A percentile compares a stretch with the other conserved stretches of the same genome.
Conservation (phyloP, 2,113 vertebrate species). For the Mobula hypostoma region DNA sequence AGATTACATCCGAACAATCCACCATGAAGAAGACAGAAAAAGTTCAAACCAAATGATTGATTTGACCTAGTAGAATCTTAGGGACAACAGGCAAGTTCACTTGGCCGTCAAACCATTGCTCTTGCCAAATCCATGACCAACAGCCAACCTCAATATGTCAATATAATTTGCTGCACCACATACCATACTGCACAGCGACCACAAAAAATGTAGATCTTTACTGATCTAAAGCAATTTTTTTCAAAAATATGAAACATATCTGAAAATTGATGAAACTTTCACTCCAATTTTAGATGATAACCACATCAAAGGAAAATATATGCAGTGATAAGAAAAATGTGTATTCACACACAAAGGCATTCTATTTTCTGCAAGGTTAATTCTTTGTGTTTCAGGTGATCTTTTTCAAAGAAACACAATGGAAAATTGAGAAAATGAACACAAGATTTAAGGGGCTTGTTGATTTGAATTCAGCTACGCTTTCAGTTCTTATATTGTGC, state of each 20-base stretch:
- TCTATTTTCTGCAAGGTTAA: background rate
- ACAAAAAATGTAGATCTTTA: background rate
- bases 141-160: background rate
- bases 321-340: background rate
- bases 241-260: conserved; percentile 4
- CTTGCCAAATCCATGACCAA: background rate
- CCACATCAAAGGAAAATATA: background rate
- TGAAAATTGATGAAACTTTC: background rate
- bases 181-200: background rate
- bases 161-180: background rate
- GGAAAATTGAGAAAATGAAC: background rate
- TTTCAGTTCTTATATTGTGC: background rate
- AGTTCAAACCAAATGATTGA: background rate
- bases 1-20: too few relatives aligned
- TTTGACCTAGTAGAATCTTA: background rate
- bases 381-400: background rate
- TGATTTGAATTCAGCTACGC: background rate
- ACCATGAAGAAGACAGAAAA: background rate
- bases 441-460: background rate
- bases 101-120: background rate
- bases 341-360: background rate
- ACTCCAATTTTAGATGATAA: background rate
- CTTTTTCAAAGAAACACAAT: background rate
- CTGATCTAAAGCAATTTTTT: background rate
- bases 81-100: background rate